Conservation (phyloP, 2,113 vertebrate species). For the Ictidomys tridecemlineatus region DNA sequence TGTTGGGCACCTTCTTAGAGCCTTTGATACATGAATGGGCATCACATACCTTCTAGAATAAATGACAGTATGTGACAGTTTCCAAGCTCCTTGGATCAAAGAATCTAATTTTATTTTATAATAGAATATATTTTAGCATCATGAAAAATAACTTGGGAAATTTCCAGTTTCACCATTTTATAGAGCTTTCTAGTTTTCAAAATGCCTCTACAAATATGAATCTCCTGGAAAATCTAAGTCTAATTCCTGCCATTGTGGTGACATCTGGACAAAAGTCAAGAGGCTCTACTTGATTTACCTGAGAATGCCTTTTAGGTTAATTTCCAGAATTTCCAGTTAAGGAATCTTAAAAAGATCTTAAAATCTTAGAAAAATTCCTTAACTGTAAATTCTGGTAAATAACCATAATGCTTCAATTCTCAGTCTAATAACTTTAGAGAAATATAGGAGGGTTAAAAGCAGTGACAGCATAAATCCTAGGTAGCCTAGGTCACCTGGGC, state of each 20-base stretch:
- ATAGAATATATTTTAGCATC: not conserved
- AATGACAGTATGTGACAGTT: not conserved
- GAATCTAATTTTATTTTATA: not conserved
- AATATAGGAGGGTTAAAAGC: not conserved
- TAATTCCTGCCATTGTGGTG: not conserved
- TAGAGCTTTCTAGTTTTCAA: constrained; percentile 28
- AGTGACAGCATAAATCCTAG: not conserved
- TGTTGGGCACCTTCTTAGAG: not conserved
- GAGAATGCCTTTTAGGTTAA: not conserved
- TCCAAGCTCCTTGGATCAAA: not conserved
- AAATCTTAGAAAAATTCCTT: not conserved
- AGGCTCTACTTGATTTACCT: not conserved
- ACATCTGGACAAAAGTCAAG: not conserved
- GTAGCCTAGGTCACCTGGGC: not conserved
- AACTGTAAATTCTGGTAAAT: not conserved
- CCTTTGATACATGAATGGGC: not conserved
- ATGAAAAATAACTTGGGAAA: not conserved
- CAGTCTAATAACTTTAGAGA: not conserved
- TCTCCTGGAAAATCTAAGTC: not conserved
- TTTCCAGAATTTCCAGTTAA: too few species aligned
- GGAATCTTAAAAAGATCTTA: too few species aligned
- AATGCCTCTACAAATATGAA: not conserved
- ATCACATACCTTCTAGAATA: not conserved
- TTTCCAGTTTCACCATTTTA: not conserved
- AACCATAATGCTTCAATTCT: not conserved